phyloP scores from a whole-genome alignment of 2,888 invertebrate genomes.

The Lepidochitona cinerea region DNA sequence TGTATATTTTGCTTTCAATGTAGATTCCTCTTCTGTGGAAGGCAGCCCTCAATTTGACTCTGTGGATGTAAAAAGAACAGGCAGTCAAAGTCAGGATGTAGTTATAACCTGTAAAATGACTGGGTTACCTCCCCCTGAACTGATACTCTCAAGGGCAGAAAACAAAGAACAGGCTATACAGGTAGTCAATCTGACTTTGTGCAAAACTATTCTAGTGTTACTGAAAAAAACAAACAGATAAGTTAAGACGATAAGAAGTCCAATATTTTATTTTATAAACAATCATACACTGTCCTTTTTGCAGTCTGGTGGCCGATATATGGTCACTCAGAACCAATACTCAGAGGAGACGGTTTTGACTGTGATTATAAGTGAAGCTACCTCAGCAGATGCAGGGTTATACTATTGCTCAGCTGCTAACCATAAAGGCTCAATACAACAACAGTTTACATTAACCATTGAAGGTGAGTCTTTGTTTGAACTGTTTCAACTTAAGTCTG shows the following conservation, averaged over 20 bases:
- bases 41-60: neutral
- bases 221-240: too few species aligned
- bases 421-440: neutral
- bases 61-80: neutral
- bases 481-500: too few species aligned
- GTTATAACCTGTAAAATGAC: neutral
- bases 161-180: too few species aligned
- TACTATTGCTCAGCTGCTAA: neutral
- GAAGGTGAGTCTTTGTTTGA: neutral
- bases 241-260: too few species aligned
- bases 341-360: neutral
- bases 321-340: neutral
- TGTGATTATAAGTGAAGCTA: neutral
- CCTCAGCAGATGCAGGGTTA: neutral
- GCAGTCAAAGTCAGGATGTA: neutral
- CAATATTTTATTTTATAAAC: too few species aligned
- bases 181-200: too few species aligned
- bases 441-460: neutral
- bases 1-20: too few species aligned
- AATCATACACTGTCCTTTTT: too few species aligned
- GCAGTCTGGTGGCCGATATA: neutral
- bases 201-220: too few species aligned
- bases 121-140: neutral
- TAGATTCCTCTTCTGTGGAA: neutral
- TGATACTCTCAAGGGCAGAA: too few species aligned